phyloP scores from a whole-genome alignment of 30 jellyfish, hydroid and myxozoan genomes.

The Hydractinia echinata region DNA sequence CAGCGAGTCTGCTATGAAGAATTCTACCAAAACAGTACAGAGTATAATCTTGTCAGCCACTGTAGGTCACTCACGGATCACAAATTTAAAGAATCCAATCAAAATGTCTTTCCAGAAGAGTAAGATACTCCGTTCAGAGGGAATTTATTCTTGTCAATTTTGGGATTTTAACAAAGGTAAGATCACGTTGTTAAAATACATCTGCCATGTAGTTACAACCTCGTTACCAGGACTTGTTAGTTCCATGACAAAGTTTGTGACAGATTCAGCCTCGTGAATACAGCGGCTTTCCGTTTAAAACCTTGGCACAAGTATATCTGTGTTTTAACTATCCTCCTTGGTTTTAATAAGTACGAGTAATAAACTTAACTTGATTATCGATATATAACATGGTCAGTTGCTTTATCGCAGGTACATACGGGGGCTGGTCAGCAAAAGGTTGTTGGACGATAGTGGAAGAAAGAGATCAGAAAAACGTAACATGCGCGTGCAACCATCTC shows the following conservation, averaged over 20 bases:
- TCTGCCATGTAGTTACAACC: too few species aligned
- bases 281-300: too few species aligned
- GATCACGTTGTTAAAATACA: neutral
- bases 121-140: slow-evolving; percentile 20
- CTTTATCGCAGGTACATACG: neutral
- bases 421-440: slow-evolving; percentile 22
- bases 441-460: slow-evolving; percentile 13
- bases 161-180: slow-evolving; percentile 36
- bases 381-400: too few species aligned
- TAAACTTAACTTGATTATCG: too few species aligned
- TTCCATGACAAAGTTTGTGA: too few species aligned
- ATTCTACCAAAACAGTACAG: slow-evolving; percentile 22
- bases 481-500: slow-evolving; percentile 38
- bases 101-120: neutral
- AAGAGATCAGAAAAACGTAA: neutral
- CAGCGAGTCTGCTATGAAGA: neutral
- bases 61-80: slow-evolving; percentile 35
- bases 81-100: slow-evolving; percentile 43
- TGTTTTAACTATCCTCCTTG: too few species aligned
- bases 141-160: slow-evolving; percentile 22
- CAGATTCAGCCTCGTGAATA: too few species aligned
- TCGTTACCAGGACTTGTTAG: too few species aligned
- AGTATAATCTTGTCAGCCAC: slow-evolving; percentile 78
- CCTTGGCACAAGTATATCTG: too few species aligned
- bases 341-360: too few species aligned